phyloP scores from a whole-genome alignment of 2,797 vertebrate species.

The Danio tinwini region DNA sequence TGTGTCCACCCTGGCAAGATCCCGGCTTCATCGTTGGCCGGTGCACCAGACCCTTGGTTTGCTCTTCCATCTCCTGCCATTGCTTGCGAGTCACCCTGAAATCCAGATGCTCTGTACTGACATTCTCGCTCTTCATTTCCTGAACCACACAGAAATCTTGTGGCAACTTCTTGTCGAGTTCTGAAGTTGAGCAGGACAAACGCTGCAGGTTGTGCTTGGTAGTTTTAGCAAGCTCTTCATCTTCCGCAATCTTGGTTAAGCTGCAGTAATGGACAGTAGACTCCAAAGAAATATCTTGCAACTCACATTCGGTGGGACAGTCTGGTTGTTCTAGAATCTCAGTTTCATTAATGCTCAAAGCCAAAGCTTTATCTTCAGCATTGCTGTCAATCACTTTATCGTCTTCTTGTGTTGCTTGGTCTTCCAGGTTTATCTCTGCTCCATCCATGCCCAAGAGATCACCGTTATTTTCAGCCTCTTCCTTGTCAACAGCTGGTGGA shows the following conservation, averaged over 20 bases:
- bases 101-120: constrained; percentile 82
- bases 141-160: constrained; percentile 83
- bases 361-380: constrained; percentile 34
- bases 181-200: constrained; percentile 61
- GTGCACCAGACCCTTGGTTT: constrained; percentile 73
- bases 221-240: constrained; percentile 72
- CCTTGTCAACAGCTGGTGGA: constrained; percentile 79
- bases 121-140: constrained; percentile 80
- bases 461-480: constrained; percentile 72
- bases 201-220: constrained; percentile 53
- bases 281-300: constrained; percentile 67
- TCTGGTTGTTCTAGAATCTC: constrained; percentile 75
- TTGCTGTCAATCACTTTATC: constrained; percentile 19
- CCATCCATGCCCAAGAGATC: constrained; percentile 28
- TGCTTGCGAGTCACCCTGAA: constrained; percentile 80
- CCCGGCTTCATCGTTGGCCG: constrained; percentile 66
- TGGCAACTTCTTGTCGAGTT: constrained; percentile 76
- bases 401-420: constrained; percentile 34
- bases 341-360: constrained; percentile 19
- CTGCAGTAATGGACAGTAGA: constrained; percentile 62
- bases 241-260: constrained; percentile 79
- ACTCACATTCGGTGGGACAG: constrained; percentile 59
- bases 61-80: constrained; percentile 82
- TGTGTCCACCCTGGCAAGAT: constrained; percentile 73
- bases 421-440: constrained; percentile 28